These are phyloP conservation scores for Myanophis thanlyinensis DNA, from an alignment of 2,113 vertebrate species.

Conservation along the genomic window DNA sequence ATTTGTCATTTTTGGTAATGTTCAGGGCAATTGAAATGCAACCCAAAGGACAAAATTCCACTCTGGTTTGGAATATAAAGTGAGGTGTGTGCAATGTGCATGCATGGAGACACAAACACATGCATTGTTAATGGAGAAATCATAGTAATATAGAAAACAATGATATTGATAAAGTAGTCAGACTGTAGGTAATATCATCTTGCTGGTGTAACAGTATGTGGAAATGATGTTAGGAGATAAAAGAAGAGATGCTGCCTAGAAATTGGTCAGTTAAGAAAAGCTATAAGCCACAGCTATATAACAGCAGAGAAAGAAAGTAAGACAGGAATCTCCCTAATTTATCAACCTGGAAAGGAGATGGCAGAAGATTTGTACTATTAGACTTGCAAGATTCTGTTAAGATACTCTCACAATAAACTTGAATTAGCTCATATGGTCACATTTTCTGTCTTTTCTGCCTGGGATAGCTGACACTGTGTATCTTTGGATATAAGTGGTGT, in stretches of 20 bases:
- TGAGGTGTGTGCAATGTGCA: not conserved
- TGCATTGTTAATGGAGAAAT: constrained; percentile 32
- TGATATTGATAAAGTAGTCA: not conserved
- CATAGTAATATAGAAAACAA: constrained; percentile 16
- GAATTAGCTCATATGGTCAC: not conserved
- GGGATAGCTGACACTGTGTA: not conserved
- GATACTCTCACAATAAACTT: not conserved
- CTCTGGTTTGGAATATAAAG: constrained; percentile 35
- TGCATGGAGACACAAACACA: not conserved
- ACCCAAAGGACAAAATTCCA: constrained; percentile 41
- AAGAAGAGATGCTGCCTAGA: not conserved
- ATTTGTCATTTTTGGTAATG: constrained; percentile 43
- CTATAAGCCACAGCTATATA: not conserved
- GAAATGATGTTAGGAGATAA: not conserved
- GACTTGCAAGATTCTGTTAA: not conserved
- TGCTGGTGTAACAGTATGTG: not conserved
- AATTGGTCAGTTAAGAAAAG: not conserved
- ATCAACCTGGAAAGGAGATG: not conserved
- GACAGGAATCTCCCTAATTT: not conserved
- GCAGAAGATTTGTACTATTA: not conserved
- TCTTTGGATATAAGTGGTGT: too few species aligned
- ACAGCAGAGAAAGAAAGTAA: not conserved
- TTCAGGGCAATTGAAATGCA: constrained; percentile 40
- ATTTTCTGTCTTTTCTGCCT: not conserved
- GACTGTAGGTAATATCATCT: not conserved